Evolutionary conservation across 2,113 vertebrate species (phyloP), one percentile per base, ranked within the genome.

Genomic region (Megaleporinus macrocephalus): DNA sequence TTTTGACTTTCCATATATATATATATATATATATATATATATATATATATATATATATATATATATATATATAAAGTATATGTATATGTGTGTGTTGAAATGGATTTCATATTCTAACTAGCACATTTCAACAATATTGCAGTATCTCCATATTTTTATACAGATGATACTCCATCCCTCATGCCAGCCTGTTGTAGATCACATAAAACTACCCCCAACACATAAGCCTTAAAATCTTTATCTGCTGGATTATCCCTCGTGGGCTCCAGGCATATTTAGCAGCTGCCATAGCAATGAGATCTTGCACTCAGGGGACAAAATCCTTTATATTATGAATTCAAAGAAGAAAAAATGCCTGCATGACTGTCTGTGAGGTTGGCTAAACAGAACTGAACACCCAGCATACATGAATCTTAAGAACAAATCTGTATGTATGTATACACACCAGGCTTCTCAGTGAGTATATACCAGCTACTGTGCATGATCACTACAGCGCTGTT

Each of bases 191-290:
- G 41, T 51, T 63, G 36, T 55, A 82, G 76, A 79, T 80, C 78
- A 47, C 61, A 80, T 57, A 76, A 82, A 82, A 84, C 27, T 22
- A 77, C 15, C 16, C n/a, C 49, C 61, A 47, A 73, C 65, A 53
- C 76, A 73, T 70, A 83, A 80, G 57, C 65, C 63, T 47, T 71
- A 81, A 79, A 83, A 80, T 85, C 83, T 84, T 78, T 73, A 76
- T 82, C 81, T 73, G 83, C 41, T 79, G 76, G 79, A 84, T 82
- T 84, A 85, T 85, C 80, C 33, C 62, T 55, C 73, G 36, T 36
- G 47, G 29, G 59, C 55, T 86, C 73, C 75, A 44, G 77, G 30
- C 77, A 78, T 80, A 83, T 63, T 73, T 59, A 84, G 73, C 55
- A 13, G n/a, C 36, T 71, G 33, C 44, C 73, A 68, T 70, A 78